Evolutionary conservation across 2,797 vertebrate species (phyloP).

Genomic region (Coranthus polyacanthus): DNA sequence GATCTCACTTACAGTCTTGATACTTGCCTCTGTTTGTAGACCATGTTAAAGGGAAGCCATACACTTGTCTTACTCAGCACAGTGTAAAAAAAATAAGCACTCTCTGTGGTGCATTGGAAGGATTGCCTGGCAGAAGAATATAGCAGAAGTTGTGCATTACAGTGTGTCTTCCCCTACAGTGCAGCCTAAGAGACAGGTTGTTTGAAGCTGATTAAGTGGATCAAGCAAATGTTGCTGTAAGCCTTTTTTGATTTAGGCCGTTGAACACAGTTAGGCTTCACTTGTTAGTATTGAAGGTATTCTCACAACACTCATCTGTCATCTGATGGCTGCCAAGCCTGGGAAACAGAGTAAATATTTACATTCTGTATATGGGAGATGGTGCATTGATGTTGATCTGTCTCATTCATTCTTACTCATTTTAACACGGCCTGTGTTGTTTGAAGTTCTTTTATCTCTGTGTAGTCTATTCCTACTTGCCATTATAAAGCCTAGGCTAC

Average conservation of each 20-base stretch:
- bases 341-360: constrained; percentile 68
- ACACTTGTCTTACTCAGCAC: constrained; percentile 71
- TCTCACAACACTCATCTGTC: constrained; percentile 40
- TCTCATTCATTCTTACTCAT: constrained; percentile 8
- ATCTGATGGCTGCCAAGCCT: constrained; percentile 41
- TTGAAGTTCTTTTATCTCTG: constrained; percentile 51
- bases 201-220: constrained; percentile 69
- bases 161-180: constrained; percentile 20
- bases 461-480: constrained; percentile 34
- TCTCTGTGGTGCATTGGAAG: constrained; percentile 42
- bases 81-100: constrained; percentile 42
- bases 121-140: constrained; percentile 32
- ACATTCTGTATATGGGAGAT: constrained; percentile 23
- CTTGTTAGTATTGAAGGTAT: constrained; percentile 37
- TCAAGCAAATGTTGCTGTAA: constrained; percentile 62
- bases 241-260: constrained; percentile 40
- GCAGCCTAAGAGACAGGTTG: constrained; percentile 59
- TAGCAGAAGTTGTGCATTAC: constrained; percentile 25
- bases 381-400: constrained; percentile 30
- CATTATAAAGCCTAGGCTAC: constrained; percentile 63
- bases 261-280: constrained; percentile 36
- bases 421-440: constrained; percentile 17
- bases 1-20: constrained; percentile 37
- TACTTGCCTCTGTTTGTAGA: constrained; percentile 60
- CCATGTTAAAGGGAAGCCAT: constrained; percentile 71